Evolutionary conservation across 2,888 invertebrate genomes (phyloP).

Genomic region (Epiblema foenella): DNA sequence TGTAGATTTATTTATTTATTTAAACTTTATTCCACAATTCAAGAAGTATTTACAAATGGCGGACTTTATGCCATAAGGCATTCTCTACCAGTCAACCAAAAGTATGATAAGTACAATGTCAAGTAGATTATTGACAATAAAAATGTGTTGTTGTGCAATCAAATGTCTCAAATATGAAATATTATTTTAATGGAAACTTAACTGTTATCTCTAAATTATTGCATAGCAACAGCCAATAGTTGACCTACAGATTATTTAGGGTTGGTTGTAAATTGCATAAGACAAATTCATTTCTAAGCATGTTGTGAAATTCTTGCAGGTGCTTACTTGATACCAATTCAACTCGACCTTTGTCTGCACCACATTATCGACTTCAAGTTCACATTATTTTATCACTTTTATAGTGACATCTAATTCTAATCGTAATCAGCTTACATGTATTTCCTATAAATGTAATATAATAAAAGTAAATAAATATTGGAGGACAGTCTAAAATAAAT

Average conservation of each 20-base stretch:
- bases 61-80: too few relatives aligned
- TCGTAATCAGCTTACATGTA: background rate
- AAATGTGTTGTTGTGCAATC: background rate
- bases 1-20: too few relatives aligned
- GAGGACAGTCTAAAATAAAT: background rate
- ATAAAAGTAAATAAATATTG: background rate
- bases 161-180: background rate
- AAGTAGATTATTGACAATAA: background rate
- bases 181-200: background rate
- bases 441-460: background rate
- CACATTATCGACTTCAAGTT: too few relatives aligned
- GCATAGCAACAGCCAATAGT: slow-evolving; percentile 6
- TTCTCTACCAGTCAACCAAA: too few relatives aligned
- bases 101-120: too few relatives aligned
- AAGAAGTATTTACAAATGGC: too few relatives aligned
- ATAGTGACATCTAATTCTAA: background rate
- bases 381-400: too few relatives aligned
- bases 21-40: too few relatives aligned
- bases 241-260: slow-evolving; percentile 16
- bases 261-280: slow-evolving; percentile 15
- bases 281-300: background rate
- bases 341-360: background rate
- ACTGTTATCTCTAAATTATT: slow-evolving; percentile 8
- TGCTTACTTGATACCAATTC: background rate
- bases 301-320: background rate